A percentile compares a stretch with the other conserved stretches of the same genome.
phyloP scores from a whole-genome alignment of 1,140 invertebrate genomes.

The Drosophila nasuta region DNA sequence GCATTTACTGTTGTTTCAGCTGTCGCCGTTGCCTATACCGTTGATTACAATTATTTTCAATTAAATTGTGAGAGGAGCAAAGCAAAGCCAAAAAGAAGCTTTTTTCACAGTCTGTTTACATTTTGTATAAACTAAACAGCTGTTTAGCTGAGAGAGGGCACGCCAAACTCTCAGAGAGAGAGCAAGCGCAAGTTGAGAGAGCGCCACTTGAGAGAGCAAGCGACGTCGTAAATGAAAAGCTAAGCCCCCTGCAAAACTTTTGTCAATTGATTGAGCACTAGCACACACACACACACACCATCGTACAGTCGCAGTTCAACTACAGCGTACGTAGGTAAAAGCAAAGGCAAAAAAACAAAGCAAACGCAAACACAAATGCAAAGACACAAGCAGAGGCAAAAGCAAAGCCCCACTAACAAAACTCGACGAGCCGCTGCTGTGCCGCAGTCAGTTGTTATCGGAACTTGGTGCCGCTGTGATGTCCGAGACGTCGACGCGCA shows the following conservation, averaged over 20 bases:
- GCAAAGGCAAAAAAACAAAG: slow-evolving; percentile 13
- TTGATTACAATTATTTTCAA: slow-evolving; percentile 76
- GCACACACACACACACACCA: slow-evolving; percentile 19
- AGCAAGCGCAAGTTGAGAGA: slow-evolving; percentile 16
- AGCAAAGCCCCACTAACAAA: slow-evolving; percentile 48
- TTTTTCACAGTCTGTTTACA: slow-evolving; percentile 74
- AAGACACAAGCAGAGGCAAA: slow-evolving; percentile 1
- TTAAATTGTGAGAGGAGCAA: slow-evolving; percentile 52
- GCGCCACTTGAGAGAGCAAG: slow-evolving; percentile 7
- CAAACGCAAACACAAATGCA: slow-evolving; percentile 28
- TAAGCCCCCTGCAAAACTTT: slow-evolving; percentile 60
- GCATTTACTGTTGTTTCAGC: slow-evolving; percentile 26
- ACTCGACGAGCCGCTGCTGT: slow-evolving; percentile 43
- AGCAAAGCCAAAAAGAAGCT: slow-evolving; percentile 34
- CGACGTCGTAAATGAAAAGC: slow-evolving; percentile 47
- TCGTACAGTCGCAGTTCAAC: slow-evolving; percentile 6
- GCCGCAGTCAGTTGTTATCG: slow-evolving; percentile 67
- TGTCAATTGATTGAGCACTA: slow-evolving; percentile 75
- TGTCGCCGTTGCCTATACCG: slow-evolving; percentile 24
- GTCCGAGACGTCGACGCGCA: slow-evolving; percentile 61
- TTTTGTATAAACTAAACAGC: slow-evolving; percentile 69
- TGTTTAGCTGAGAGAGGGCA: slow-evolving; percentile 45
- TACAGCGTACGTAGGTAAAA: slow-evolving; percentile 25
- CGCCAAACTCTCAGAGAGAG: not conserved
- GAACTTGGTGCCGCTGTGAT: slow-evolving; percentile 65